These are phyloP conservation scores for Albula goreensis DNA, from an alignment of 2,113 vertebrate genomes.

Conservation along the genomic window DNA sequence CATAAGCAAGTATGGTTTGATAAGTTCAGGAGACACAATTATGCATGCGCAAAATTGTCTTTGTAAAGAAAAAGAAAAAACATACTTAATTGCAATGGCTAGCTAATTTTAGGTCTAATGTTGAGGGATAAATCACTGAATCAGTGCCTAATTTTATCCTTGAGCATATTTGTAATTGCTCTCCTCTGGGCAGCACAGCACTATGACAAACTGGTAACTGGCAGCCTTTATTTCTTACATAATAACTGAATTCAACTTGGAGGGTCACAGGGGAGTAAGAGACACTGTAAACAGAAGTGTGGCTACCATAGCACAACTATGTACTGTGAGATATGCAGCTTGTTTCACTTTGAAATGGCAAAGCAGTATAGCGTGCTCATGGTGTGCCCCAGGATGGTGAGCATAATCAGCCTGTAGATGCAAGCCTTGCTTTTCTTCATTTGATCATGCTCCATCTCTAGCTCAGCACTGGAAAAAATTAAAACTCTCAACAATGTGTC, in stretches of 20 bases:
- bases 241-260: neutral
- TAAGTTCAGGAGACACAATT: neutral
- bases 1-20: neutral
- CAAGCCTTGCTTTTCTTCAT: too few relatives aligned
- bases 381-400: too few relatives aligned
- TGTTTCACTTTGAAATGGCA: neutral
- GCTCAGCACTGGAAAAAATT: too few relatives aligned
- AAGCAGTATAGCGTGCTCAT: neutral
- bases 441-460: too few relatives aligned
- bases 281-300: neutral
- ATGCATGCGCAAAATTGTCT: neutral
- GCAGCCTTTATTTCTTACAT: constrained; percentile 2
- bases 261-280: neutral
- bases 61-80: neutral
- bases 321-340: neutral
- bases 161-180: neutral
- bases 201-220: neutral
- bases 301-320: neutral
- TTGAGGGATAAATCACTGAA: neutral
- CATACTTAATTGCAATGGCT: neutral
- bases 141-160: neutral
- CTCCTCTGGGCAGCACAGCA: neutral
- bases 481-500: too few relatives aligned
- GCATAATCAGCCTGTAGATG: too few relatives aligned
- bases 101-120: neutral